phyloP scores from a whole-genome alignment of 2,888 invertebrate genomes.

The Drosophila fungiperda region DNA sequence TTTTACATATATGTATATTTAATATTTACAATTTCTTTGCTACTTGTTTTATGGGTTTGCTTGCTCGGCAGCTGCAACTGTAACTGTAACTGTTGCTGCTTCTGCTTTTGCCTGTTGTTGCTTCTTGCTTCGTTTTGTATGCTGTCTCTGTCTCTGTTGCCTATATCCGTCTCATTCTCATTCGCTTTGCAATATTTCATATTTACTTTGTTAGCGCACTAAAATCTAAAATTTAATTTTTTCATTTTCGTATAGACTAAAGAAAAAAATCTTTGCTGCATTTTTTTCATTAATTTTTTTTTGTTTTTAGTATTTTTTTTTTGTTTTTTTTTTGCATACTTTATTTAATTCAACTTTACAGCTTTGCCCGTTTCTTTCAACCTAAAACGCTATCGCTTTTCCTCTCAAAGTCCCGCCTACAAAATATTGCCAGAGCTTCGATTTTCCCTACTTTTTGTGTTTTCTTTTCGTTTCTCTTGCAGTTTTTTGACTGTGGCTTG shows the following conservation, averaged over 20 bases:
- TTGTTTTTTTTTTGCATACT: conserved; percentile 7
- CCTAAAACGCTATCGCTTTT: conserved; percentile 13
- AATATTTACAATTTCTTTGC: conserved; percentile 80
- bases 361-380: conserved; percentile 17
- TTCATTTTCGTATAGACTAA: conserved; percentile 55
- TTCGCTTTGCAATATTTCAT: conserved; percentile 64
- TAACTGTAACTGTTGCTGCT: conserved; percentile 8
- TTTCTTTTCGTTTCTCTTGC: neutral
- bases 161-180: conserved; percentile 39
- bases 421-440: conserved; percentile 6
- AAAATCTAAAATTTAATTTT: conserved; percentile 51
- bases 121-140: conserved; percentile 14
- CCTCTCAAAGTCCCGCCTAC: conserved; percentile 11
- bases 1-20: conserved; percentile 64
- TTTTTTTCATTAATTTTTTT: conserved; percentile 6
- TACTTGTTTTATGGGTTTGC: conserved; percentile 43
- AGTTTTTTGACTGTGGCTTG: conserved; percentile 33
- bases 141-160: conserved; percentile 14
- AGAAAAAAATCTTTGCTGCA: conserved; percentile 57
- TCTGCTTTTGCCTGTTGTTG: neutral
- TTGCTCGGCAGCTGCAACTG: conserved; percentile 13
- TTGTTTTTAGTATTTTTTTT: conserved; percentile 5
- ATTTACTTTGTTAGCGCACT: conserved; percentile 57
- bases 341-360: conserved; percentile 12
- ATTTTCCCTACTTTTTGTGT: neutral